Conservation (phyloP, 2,888 invertebrate species). For the Zelleria hepariella region DNA sequence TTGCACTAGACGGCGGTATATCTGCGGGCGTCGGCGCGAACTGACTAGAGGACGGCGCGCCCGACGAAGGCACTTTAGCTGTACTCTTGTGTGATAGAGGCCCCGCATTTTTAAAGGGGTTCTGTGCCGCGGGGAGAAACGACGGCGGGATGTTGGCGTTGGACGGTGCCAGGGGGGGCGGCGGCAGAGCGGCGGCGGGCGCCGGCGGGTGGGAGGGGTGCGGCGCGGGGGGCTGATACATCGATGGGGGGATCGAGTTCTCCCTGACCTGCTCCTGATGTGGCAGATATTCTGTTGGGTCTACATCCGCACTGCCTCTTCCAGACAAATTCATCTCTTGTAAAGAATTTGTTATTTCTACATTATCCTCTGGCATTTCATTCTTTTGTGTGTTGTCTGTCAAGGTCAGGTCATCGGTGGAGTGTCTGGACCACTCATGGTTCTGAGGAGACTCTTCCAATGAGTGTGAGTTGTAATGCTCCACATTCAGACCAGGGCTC, state of each 20-base stretch:
- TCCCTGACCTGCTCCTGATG: conserved; percentile 10
- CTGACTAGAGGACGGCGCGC: conserved; percentile 22
- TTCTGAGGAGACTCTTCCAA: conserved; percentile 38
- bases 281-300: conserved; percentile 12
- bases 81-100: conserved; percentile 61
- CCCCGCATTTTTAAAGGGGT: conserved; percentile 61
- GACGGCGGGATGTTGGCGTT: conserved; percentile 15
- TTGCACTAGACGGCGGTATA: conserved; percentile 34
- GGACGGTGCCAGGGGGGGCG: conserved; percentile 16
- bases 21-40: conserved; percentile 19
- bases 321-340: conserved; percentile 50
- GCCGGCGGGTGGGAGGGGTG: not conserved
- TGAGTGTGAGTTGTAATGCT: conserved; percentile 44
- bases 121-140: conserved; percentile 26
- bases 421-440: conserved; percentile 40
- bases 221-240: conserved; percentile 13
- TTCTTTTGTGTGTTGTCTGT: conserved; percentile 26
- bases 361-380: conserved; percentile 35
- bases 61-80: conserved; percentile 24
- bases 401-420: conserved; percentile 30
- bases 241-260: conserved; percentile 14
- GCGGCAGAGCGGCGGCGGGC: conserved; percentile 11
- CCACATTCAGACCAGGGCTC: conserved; percentile 52
- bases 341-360: conserved; percentile 44
- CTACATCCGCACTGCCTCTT: conserved; percentile 30